Percentiles rank a stretch among this genome's conserved stretches.
Evolutionary conservation across 2,888 invertebrate genomes (phyloP).

Genomic region (Chaetogeoica ovagalla): DNA sequence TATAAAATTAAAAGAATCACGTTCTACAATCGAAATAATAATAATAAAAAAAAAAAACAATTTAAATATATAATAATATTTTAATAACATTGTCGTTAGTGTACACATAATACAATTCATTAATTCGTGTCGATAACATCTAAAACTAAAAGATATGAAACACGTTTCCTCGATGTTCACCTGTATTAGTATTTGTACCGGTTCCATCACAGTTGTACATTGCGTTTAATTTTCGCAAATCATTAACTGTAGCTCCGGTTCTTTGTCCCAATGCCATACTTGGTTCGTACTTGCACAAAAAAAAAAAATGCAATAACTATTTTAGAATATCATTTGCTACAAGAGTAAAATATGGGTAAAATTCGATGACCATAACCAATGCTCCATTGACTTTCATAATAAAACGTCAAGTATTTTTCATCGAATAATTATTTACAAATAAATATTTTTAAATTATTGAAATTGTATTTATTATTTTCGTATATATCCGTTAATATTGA

Average conservation of each 20-base stretch:
- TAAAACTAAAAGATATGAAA: conserved; percentile 32
- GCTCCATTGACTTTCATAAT: not conserved
- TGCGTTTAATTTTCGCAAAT: conserved; percentile 57
- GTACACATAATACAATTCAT: too few relatives aligned
- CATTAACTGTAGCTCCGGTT: conserved; percentile 56
- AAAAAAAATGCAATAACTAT: conserved; percentile 16
- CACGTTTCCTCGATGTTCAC: conserved; percentile 30
- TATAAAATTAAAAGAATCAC: too few relatives aligned
- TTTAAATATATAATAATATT: too few relatives aligned
- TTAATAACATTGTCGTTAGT: too few relatives aligned
- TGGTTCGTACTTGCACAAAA: conserved; percentile 55
- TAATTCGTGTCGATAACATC: not conserved
- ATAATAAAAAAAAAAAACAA: too few relatives aligned
- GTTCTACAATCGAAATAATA: too few relatives aligned
- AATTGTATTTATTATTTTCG: not conserved
- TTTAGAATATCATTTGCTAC: not conserved
- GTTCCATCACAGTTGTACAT: conserved; percentile 57
- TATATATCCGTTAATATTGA: not conserved
- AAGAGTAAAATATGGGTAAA: not conserved
- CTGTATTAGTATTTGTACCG: conserved; percentile 4
- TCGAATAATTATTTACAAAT: too few relatives aligned
- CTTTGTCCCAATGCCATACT: conserved; percentile 57
- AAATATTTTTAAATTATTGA: not conserved
- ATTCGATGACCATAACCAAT: too few relatives aligned
- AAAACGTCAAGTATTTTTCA: not conserved